Percentiles rank a stretch among this genome's conserved stretches.
Conservation (phyloP, 2,888 invertebrate species). For the Dolichopus griseipennis region DNA sequence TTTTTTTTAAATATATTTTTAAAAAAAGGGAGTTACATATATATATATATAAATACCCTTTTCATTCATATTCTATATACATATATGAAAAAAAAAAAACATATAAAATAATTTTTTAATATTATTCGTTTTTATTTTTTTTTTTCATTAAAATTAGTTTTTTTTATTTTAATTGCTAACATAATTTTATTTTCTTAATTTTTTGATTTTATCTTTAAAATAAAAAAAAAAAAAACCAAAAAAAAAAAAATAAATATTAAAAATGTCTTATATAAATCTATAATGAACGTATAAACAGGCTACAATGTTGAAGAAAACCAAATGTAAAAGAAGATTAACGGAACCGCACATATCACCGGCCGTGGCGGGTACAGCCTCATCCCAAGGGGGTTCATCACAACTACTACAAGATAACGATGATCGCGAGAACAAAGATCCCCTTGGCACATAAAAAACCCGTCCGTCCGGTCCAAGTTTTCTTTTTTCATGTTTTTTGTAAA, state of each 20-base stretch:
- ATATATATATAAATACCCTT: no score
- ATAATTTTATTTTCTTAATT: conserved; percentile 8
- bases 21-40: no score
- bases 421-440: conserved; percentile 36
- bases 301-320: conserved; percentile 99
- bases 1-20: no score
- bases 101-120: no score
- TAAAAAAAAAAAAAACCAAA: conserved; percentile 7
- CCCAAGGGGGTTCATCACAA: conserved; percentile 27
- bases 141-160: no score
- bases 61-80: no score
- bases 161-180: neutral
- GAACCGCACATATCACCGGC: conserved; percentile 62
- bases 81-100: no score
- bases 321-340: conserved; percentile 91
- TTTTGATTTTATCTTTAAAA: neutral
- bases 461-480: conserved; percentile 44
- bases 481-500: conserved; percentile 43
- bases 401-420: conserved; percentile 52
- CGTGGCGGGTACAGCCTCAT: conserved; percentile 33
- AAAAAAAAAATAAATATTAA: conserved; percentile 20
- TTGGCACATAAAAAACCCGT: conserved; percentile 39
- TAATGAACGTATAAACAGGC: conserved; percentile 56
- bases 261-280: no score
- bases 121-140: no score